These are phyloP conservation scores for Spodoptera exigua DNA, from an alignment of 2,888 invertebrate species.

Conservation along the genomic window DNA sequence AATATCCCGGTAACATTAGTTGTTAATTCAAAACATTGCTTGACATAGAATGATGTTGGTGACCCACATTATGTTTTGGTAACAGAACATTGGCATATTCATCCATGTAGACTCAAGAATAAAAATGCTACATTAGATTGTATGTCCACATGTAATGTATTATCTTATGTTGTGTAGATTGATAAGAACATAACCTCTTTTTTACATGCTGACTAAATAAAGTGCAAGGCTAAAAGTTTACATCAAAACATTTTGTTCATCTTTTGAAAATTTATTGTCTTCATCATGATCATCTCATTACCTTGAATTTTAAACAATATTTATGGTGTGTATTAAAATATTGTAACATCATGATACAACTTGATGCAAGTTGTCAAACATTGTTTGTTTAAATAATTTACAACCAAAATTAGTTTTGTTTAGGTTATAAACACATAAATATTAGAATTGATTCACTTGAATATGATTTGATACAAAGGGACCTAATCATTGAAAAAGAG, in stretches of 20 bases:
- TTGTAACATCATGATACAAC: slow-evolving; percentile 4
- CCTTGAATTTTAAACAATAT: slow-evolving; percentile 23
- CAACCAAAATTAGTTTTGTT: too few relatives aligned
- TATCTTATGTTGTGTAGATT: slow-evolving; percentile 45
- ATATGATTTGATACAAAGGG: too few relatives aligned
- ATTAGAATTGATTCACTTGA: too few relatives aligned
- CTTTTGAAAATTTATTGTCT: slow-evolving; percentile 18
- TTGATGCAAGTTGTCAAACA: neutral
- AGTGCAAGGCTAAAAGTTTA: slow-evolving; percentile 48
- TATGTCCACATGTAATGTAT: slow-evolving; percentile 46
- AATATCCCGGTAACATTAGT: slow-evolving; percentile 9
- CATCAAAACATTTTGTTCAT: slow-evolving; percentile 14
- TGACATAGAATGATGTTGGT: slow-evolving; percentile 28
- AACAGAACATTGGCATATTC: slow-evolving; percentile 23
- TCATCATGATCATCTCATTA: slow-evolving; percentile 14
- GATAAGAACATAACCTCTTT: slow-evolving; percentile 66
- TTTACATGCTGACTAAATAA: slow-evolving; percentile 58
- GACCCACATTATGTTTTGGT: slow-evolving; percentile 52
- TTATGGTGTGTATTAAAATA: slow-evolving; percentile 22
- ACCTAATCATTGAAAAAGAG: too few relatives aligned
- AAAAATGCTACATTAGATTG: slow-evolving; percentile 17
- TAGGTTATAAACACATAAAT: too few relatives aligned
- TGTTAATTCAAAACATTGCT: slow-evolving; percentile 34
- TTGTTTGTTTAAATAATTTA: neutral
- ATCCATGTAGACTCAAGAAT: slow-evolving; percentile 18